Conservation (phyloP, 2,113 vertebrate species). For the Takifugu bimaculatus region DNA sequence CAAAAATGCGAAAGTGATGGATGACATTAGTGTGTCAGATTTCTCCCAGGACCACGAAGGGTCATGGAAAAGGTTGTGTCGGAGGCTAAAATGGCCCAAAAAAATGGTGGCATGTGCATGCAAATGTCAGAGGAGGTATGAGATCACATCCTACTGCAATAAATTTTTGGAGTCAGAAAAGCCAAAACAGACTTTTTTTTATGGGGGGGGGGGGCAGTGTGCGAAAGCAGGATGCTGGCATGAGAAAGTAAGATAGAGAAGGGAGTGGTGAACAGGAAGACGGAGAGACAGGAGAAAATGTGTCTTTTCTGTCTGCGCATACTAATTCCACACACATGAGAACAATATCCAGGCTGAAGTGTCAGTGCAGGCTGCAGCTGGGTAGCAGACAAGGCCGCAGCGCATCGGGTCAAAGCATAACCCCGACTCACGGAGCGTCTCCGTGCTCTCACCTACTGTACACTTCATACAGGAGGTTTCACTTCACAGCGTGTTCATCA, state of each 20-base stretch:
- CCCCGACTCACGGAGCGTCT: not conserved
- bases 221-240: not conserved
- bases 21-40: constrained; percentile 52
- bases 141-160: constrained; percentile 58
- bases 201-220: not conserved
- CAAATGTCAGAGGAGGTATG: constrained; percentile 46
- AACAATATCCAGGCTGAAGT: constrained; percentile 3
- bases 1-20: constrained; percentile 25
- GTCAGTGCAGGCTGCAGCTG: constrained; percentile 26
- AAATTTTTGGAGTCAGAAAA: constrained; percentile 28
- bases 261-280: not conserved
- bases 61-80: constrained; percentile 2
- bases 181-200: not conserved
- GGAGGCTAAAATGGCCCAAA: not conserved
- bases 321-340: not conserved
- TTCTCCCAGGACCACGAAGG: constrained; percentile 50
- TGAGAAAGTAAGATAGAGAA: not conserved
- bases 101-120: constrained; percentile 25
- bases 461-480: not conserved
- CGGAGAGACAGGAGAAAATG: not conserved
- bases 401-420: constrained; percentile 17
- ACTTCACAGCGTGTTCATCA: no score
- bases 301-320: not conserved
- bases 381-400: constrained; percentile 7
- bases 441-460: not conserved